Conservation (phyloP, 1,140 invertebrate species). For the Papilio machaon region DNA sequence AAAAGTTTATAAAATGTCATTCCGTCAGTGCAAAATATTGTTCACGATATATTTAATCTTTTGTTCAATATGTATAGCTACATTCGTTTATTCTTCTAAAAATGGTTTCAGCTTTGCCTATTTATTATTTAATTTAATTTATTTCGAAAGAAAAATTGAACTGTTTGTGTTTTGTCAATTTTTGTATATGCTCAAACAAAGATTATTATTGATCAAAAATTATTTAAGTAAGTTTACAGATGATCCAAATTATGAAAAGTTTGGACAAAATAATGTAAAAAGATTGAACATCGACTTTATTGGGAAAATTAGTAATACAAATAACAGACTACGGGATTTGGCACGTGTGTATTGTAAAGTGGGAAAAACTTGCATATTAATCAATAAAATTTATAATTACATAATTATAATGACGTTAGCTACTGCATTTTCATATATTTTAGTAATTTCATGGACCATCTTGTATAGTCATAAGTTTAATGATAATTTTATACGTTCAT, state of each 20-base stretch:
- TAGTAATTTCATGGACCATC: slow-evolving; percentile 55
- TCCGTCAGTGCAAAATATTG: too few species aligned
- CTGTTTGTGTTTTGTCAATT: too few species aligned
- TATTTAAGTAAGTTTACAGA: neutral
- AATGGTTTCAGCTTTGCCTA: neutral
- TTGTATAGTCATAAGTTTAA: slow-evolving; percentile 48
- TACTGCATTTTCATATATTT: slow-evolving; percentile 54
- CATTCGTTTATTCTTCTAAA: neutral
- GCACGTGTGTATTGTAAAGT: neutral
- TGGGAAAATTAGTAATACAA: neutral
- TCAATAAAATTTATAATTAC: too few species aligned
- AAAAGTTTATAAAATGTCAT: too few species aligned
- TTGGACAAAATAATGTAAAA: slow-evolving; percentile 5
- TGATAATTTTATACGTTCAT: slow-evolving; percentile 48
- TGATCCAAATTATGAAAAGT: slow-evolving; percentile 41
- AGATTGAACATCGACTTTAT: neutral
- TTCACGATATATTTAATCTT: neutral
- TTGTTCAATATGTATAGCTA: neutral
- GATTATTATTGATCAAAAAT: slow-evolving; percentile 36
- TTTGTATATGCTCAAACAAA: slow-evolving; percentile 43
- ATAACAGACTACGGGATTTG: neutral
- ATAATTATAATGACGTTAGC: slow-evolving; percentile 57
- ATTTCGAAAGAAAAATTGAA: slow-evolving; percentile 51
- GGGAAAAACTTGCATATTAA: neutral
- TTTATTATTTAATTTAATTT: slow-evolving; percentile 41